Evolutionary conservation across 2,113 vertebrate species (phyloP).

Genomic region (Anguilla rostrata): DNA sequence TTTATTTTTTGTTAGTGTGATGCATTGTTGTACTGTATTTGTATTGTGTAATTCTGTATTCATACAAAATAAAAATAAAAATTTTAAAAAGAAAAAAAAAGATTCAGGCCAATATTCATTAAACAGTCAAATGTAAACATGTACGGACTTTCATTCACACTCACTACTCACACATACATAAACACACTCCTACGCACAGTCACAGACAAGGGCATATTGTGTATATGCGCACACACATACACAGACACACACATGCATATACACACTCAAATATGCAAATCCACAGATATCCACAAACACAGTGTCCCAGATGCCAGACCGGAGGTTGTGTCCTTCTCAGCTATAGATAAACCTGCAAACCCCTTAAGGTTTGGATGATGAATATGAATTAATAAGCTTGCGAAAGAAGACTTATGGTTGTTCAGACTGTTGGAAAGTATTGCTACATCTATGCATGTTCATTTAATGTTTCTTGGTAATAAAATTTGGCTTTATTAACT

Average conservation of each 20-base stretch:
- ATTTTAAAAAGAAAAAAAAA: no score
- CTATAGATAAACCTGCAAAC: not conserved
- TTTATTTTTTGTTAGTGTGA: no score
- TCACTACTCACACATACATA: not conserved
- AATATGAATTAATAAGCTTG: not conserved
- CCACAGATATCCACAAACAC: no score
- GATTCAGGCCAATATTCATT: not conserved
- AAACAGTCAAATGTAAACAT: not conserved
- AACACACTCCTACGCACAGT: not conserved
- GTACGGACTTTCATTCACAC: not conserved
- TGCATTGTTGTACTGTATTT: no score
- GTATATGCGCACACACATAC: not conserved
- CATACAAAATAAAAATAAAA: no score
- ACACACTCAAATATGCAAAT: not conserved
- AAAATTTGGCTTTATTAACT: not conserved
- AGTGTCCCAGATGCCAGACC: not conserved
- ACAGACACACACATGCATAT: not conserved
- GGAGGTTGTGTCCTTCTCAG: not conserved
- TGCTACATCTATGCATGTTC: not conserved
- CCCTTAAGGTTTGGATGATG: not conserved
- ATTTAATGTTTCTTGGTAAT: conserved; percentile 1
- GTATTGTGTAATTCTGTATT: no score
- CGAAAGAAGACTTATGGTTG: not conserved
- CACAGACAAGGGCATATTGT: no score
- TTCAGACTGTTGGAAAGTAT: not conserved